phyloP scores from a whole-genome alignment of 2,797 vertebrate species.

The Lacerta viridis region DNA sequence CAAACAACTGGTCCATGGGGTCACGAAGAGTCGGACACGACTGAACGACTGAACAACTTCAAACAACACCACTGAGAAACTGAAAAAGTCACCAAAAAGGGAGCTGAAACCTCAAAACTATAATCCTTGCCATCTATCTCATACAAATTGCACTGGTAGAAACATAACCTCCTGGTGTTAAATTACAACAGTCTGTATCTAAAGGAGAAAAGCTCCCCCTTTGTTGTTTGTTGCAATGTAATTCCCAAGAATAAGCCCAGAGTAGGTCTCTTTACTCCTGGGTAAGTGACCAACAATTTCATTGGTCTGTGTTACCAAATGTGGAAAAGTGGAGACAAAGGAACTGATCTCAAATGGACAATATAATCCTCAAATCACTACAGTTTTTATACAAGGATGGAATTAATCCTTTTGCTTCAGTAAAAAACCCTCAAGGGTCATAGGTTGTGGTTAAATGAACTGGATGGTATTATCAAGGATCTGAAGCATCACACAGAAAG shows the following conservation, averaged over 20 bases:
- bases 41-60: background rate
- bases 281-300: background rate
- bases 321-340: background rate
- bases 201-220: background rate
- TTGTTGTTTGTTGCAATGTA: background rate
- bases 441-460: background rate
- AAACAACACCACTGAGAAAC: background rate
- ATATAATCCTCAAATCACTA: background rate
- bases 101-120: background rate
- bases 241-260: background rate
- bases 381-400: background rate
- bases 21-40: no score
- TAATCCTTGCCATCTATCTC: background rate
- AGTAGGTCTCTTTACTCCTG: background rate
- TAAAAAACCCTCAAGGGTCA: background rate
- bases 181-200: background rate
- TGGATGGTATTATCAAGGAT: background rate
- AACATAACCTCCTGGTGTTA: background rate
- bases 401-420: background rate
- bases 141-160: constrained; percentile 1
- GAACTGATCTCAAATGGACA: background rate
- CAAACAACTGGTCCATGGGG: no score
- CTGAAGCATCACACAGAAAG: background rate
- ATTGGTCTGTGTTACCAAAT: background rate
- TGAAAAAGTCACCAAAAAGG: background rate